Evolutionary conservation across 2,888 invertebrate genomes (phyloP).

Genomic region (Agrilus cyanescens): DNA sequence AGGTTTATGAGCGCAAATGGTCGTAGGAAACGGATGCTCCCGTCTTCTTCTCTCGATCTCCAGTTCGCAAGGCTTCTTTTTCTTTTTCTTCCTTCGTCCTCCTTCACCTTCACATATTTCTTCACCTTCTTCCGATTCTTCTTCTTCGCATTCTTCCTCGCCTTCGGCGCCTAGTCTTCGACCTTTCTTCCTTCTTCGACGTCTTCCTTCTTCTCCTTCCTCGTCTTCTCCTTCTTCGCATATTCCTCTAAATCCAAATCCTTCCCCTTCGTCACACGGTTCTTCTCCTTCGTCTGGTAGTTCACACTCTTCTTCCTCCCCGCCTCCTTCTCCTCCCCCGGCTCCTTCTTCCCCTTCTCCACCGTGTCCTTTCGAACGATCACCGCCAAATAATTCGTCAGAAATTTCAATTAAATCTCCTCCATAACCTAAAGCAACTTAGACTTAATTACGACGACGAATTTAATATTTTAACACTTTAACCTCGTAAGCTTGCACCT

Average conservation of each 20-base stretch:
- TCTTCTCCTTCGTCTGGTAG: neutral
- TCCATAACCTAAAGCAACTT: neutral
- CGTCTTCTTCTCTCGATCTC: constrained; percentile 1
- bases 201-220: neutral
- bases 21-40: neutral
- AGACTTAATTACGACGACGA: neutral
- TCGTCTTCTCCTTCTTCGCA: neutral
- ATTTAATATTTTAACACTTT: neutral
- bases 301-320: neutral
- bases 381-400: neutral
- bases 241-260: neutral
- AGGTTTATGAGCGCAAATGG: constrained; percentile 22
- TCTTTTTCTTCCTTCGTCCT: constrained; percentile 2
- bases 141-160: neutral
- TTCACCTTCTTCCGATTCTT: neutral
- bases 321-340: neutral
- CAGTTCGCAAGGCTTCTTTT: constrained; percentile 2
- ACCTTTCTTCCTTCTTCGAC: neutral
- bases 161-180: neutral
- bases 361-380: neutral
- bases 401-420: neutral
- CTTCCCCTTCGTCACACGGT: neutral
- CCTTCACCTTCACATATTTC: neutral
- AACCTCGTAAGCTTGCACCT: too few relatives aligned
- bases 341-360: constrained; percentile 3